Conservation (phyloP, 2,888 invertebrate species). For the Stramonita haemastoma region DNA sequence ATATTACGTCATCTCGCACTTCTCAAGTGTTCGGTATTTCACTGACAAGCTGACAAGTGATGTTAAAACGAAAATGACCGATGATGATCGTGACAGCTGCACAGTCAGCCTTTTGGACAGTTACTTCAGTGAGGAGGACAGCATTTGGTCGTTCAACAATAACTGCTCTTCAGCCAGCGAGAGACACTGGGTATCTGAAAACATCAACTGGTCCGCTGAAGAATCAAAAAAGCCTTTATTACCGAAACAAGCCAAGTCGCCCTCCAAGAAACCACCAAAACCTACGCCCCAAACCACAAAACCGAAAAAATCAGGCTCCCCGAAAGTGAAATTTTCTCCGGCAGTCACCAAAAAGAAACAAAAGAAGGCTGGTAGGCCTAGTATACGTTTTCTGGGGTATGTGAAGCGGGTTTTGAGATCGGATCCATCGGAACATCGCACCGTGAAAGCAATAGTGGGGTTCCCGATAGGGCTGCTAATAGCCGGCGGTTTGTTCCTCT, state of each 20-base stretch:
- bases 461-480: slow-evolving; percentile 65
- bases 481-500: slow-evolving; percentile 56
- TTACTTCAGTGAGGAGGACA: slow-evolving; percentile 3
- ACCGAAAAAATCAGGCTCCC: too few species aligned
- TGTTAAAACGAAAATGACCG: not conserved
- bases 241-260: not conserved
- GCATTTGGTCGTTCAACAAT: slow-evolving; percentile 26
- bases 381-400: slow-evolving; percentile 5
- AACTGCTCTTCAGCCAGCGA: not conserved
- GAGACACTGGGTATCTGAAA: not conserved
- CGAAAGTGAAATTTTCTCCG: not conserved
- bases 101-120: not conserved
- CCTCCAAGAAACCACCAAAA: not conserved
- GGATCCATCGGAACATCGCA: slow-evolving; percentile 56
- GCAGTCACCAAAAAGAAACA: not conserved
- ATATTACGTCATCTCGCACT: too few species aligned
- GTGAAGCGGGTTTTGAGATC: slow-evolving; percentile 42
- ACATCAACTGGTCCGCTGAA: not conserved
- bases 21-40: too few species aligned
- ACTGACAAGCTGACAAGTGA: too few species aligned
- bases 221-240: not conserved
- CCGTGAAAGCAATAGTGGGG: slow-evolving; percentile 61
- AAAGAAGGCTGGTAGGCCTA: not conserved
- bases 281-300: not conserved
- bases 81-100: not conserved